Base-by-base conservation (phyloP, 2,113 vertebrate genomes). In the Takifugu bimaculatus region DNA sequence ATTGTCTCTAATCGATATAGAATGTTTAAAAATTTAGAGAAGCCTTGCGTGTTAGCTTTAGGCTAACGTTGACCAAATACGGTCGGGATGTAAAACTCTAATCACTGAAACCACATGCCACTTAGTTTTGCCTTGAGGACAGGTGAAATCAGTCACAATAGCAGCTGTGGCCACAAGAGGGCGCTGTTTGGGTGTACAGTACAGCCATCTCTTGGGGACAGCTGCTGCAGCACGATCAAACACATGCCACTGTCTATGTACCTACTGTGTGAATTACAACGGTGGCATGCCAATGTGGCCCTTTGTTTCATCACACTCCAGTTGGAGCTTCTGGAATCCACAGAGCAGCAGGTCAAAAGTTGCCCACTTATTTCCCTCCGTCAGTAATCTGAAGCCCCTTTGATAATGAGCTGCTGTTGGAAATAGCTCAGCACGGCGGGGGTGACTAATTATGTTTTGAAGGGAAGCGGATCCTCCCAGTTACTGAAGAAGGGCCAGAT, bases 401-500 rank as follows among this genome's bases (percentile, higher is more conserved):
- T 74, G 74, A 76, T 35, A 50, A 77, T 35, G 56, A 75, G 64
- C 60, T 35, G 63, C 68, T 79, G 75, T 75, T 70, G 65, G 65
- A 70, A 63, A 70, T 28, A 58, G 52, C 58, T 60, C 44, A 9
- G 47, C 63, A 25, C 28, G 27, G 52, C 47, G 3, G 53, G 68
- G 55, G 66, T 56, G 65, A 55, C 64, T 84, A 75, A 78, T 78
- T 58, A 79, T 80, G 78, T 74, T 83, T 86, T 71, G 51, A 64
- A 68, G 64, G 71, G 77, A 63, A 57, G 60, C 2, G 1, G 20
- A 60, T 43, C 75, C 65, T 82, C 81, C 79, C 77, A 57, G 73
- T 0, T 32, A 28, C 77, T 45, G 43, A 54, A 72, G 75, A 75
- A 67, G 44, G 35, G 25, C 15, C 59, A 77, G 77, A 86, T 54